Evolutionary conservation across 2,888 invertebrate species (phyloP).

Genomic region (Augiades crinisus): DNA sequence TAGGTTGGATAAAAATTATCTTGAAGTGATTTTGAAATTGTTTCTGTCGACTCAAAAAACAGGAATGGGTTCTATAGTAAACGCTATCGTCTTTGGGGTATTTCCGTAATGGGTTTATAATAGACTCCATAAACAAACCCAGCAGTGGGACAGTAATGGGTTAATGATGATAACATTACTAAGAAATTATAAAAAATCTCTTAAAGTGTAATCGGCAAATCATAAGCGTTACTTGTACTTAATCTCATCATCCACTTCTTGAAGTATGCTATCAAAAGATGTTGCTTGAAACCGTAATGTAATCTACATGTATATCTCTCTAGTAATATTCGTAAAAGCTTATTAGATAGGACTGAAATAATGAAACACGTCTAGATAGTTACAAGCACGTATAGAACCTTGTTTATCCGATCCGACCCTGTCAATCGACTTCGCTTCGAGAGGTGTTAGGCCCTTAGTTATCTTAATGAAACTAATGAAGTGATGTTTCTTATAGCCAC

Average conservation of each 20-base stretch:
- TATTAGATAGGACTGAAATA: constrained; percentile 24
- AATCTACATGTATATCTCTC: constrained; percentile 25
- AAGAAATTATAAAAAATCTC: no score
- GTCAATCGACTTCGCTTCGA: constrained; percentile 32
- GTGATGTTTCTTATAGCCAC: constrained; percentile 50
- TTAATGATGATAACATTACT: no score
- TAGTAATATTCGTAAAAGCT: constrained; percentile 28
- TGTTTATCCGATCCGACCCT: constrained; percentile 26
- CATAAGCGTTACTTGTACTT: no score
- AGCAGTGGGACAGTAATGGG: no score
- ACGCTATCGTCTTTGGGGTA: no score
- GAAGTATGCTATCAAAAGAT: constrained; percentile 16
- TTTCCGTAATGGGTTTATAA: no score
- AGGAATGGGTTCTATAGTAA: no score
- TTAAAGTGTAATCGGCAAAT: no score
- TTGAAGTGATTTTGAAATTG: no score
- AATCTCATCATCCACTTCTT: not conserved
- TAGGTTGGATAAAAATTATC: no score
- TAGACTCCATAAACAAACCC: no score
- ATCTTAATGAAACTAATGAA: constrained; percentile 57
- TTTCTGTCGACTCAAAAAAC: no score
- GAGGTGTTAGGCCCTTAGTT: constrained; percentile 38
- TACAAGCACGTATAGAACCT: constrained; percentile 17
- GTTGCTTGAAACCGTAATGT: constrained; percentile 32
- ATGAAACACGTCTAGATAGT: constrained; percentile 25